These are phyloP conservation scores for Trachurus trachurus DNA, from an alignment of 2,797 vertebrate species.

Conservation along the genomic window DNA sequence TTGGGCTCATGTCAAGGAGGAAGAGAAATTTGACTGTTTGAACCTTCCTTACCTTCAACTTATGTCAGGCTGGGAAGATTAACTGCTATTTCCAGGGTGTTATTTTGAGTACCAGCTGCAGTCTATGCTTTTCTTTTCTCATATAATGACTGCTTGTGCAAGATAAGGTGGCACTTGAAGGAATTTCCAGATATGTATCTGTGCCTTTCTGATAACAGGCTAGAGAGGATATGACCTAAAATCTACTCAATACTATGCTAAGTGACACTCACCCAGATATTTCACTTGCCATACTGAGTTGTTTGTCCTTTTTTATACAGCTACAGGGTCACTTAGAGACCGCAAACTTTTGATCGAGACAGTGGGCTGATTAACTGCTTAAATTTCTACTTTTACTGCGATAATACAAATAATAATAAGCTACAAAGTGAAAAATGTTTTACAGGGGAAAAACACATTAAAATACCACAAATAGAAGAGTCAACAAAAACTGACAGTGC, in stretches of 20 bases:
- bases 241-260: not conserved
- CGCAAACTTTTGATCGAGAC: not conserved
- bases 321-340: not conserved
- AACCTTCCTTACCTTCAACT: constrained; percentile 35
- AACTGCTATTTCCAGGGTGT: constrained; percentile 35
- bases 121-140: constrained; percentile 35
- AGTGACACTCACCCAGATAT: not conserved
- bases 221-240: not conserved
- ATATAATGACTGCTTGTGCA: constrained; percentile 21
- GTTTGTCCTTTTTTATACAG: not conserved
- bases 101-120: constrained; percentile 33
- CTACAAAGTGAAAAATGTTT: not conserved
- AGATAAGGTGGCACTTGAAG: constrained; percentile 47
- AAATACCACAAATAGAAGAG: not conserved
- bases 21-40: constrained; percentile 58
- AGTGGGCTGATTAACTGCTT: not conserved
- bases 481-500: not conserved
- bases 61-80: constrained; percentile 35
- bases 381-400: not conserved
- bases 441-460: too few species aligned
- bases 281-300: not conserved
- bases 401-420: not conserved
- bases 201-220: constrained; percentile 4
- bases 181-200: constrained; percentile 34
- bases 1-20: constrained; percentile 50